A percentile compares a stretch with the other conserved stretches of the same genome.
Conservation (phyloP, 1,140 invertebrate species). For the Drosophila truncata region DNA sequence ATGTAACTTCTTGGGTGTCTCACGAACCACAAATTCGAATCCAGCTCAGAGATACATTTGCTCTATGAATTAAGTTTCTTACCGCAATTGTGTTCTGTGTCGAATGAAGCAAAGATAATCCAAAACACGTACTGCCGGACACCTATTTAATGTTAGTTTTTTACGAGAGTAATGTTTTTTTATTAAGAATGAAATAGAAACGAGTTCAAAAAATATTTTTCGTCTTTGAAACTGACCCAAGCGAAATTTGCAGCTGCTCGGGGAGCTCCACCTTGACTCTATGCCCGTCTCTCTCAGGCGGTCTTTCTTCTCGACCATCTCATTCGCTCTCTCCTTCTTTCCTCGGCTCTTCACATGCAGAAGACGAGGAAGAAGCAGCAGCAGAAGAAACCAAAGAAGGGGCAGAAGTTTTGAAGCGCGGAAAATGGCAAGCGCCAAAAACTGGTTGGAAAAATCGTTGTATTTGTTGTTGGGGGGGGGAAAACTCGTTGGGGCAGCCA, state of each 20-base stretch:
- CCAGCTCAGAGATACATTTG: conserved; percentile 25
- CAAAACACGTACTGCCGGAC: conserved; percentile 68
- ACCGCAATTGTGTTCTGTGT: conserved; percentile 44
- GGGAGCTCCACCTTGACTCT: conserved; percentile 27
- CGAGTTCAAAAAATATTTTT: conserved; percentile 21
- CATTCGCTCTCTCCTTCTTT: conserved; percentile 7
- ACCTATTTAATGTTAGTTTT: conserved; percentile 22
- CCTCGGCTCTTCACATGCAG: conserved; percentile 26
- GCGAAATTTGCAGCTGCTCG: conserved; percentile 44
- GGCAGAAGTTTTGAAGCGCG: conserved; percentile 65
- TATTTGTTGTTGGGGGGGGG: conserved; percentile 23
- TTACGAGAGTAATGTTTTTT: neutral
- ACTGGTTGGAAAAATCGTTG: conserved; percentile 77
- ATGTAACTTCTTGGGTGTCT: conserved; percentile 29
- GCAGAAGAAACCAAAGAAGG: conserved; percentile 36
- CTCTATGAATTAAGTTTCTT: conserved; percentile 37
- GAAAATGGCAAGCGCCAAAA: conserved; percentile 82
- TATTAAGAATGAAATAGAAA: conserved; percentile 23
- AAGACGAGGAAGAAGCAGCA: conserved; percentile 18
- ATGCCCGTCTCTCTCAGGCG: conserved; percentile 13
- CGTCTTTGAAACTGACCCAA: conserved; percentile 38
- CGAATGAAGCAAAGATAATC: conserved; percentile 60
- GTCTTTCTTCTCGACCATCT: conserved; percentile 22
- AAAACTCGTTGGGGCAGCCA: conserved; percentile 52
- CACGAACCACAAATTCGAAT: conserved; percentile 34